Evolutionary conservation across 2,888 invertebrate genomes (phyloP).

Genomic region (Leptopilina syphax): DNA sequence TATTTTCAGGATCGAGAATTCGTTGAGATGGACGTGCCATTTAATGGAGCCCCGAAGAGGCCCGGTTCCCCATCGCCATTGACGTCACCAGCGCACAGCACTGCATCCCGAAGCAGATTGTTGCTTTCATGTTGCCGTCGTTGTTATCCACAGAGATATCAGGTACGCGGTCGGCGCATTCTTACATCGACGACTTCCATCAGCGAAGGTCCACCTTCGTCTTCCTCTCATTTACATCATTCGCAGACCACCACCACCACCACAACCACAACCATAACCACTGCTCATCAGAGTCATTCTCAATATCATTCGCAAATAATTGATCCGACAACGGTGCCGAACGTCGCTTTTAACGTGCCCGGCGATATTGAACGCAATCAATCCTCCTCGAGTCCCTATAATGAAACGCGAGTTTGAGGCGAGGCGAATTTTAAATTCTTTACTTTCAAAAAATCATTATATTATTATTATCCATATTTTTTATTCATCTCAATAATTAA

Average conservation of each 20-base stretch:
- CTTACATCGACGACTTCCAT: conserved; percentile 75
- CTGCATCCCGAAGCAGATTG: conserved; percentile 83
- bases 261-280: conserved; percentile 58
- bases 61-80: conserved; percentile 93
- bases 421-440: conserved; percentile 44
- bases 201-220: conserved; percentile 72
- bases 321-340: conserved; percentile 71
- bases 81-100: conserved; percentile 92
- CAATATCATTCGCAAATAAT: conserved; percentile 63
- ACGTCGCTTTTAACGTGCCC: conserved; percentile 73
- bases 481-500: not conserved
- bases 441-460: not conserved
- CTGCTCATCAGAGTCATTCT: conserved; percentile 58
- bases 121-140: conserved; percentile 90
- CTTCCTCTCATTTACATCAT: conserved; percentile 71
- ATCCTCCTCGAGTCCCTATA: conserved; percentile 70
- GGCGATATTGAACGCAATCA: conserved; percentile 64
- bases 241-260: conserved; percentile 62
- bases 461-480: not conserved
- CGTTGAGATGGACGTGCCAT: conserved; percentile 96
- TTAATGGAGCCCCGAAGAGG: conserved; percentile 94
- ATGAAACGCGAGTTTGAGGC: conserved; percentile 74
- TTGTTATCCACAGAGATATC: conserved; percentile 93
- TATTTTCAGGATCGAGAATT: conserved; percentile 93
- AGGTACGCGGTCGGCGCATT: conserved; percentile 81